Evolutionary conservation across 2,113 vertebrate genomes (phyloP).

Genomic region (Prietella phreatophila): DNA sequence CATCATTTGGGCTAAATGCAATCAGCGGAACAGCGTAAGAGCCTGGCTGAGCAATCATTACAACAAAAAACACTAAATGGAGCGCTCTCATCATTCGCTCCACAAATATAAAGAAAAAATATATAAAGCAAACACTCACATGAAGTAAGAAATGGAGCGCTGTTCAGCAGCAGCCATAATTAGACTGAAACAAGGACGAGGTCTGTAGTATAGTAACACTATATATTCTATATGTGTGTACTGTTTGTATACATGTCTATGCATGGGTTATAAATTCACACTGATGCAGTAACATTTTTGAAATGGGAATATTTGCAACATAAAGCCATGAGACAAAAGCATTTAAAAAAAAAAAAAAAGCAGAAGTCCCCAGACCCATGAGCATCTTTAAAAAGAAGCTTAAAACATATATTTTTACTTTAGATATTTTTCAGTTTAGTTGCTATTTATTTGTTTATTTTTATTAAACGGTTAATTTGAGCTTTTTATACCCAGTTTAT

Average conservation of each 20-base stretch:
- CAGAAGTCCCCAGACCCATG: too few species aligned
- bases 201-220: too few species aligned
- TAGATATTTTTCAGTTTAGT: background rate
- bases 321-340: background rate
- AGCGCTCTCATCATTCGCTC: constrained; percentile 17
- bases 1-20: constrained; percentile 25
- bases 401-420: too few species aligned
- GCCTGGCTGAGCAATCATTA: constrained; percentile 38
- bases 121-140: background rate
- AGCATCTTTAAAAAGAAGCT: too few species aligned
- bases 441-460: too few species aligned
- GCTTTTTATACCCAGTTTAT: background rate
- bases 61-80: constrained; percentile 30
- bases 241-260: background rate
- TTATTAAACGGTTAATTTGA: too few species aligned
- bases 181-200: constrained; percentile 29
- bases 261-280: background rate
- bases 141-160: background rate
- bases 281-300: background rate
- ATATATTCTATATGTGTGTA: background rate
- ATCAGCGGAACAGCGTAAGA: background rate
- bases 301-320: background rate
- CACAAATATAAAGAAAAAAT: background rate
- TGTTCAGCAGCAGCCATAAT: constrained; percentile 34
- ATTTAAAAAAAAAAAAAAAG: too few species aligned